These are phyloP conservation scores for Noturus placidus DNA, from an alignment of 2,113 vertebrate genomes.

Conservation along the genomic window DNA sequence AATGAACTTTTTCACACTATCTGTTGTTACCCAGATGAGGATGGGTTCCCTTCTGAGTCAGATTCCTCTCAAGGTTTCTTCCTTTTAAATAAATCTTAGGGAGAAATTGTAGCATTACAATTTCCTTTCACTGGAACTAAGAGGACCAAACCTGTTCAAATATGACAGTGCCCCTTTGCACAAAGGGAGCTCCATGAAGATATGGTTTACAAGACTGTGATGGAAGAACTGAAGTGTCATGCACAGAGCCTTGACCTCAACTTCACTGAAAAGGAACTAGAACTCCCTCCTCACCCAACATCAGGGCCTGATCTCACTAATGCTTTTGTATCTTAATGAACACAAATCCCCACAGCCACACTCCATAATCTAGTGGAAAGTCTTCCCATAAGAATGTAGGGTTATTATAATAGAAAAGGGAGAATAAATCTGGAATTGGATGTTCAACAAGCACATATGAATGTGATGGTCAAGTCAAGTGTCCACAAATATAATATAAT, in stretches of 20 bases:
- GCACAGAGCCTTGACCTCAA: no score
- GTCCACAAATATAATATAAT: not conserved
- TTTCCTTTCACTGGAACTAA: not conserved
- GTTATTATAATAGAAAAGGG: not conserved
- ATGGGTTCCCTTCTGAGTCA: no score
- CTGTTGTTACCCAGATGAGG: no score
- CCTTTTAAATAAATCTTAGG: no score
- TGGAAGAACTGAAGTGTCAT: no score
- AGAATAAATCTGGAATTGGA: no score
- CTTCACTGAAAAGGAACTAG: not conserved
- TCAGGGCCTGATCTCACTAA: not conserved
- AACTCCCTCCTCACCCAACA: not conserved
- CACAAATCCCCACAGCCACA: not conserved
- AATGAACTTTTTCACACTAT: no score
- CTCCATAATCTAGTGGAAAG: not conserved
- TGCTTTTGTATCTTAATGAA: not conserved
- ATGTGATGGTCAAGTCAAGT: no score
- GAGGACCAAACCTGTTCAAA: not conserved
- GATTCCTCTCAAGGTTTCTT: no score
- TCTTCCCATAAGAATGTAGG: not conserved
- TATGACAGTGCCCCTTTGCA: not conserved
- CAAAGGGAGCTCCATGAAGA: not conserved
- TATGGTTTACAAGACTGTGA: no score
- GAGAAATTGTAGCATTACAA: not conserved
- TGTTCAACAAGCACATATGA: not conserved